These are phyloP conservation scores for Plagiodera versicolora DNA, from an alignment of 2,888 invertebrate species.

Conservation along the genomic window DNA sequence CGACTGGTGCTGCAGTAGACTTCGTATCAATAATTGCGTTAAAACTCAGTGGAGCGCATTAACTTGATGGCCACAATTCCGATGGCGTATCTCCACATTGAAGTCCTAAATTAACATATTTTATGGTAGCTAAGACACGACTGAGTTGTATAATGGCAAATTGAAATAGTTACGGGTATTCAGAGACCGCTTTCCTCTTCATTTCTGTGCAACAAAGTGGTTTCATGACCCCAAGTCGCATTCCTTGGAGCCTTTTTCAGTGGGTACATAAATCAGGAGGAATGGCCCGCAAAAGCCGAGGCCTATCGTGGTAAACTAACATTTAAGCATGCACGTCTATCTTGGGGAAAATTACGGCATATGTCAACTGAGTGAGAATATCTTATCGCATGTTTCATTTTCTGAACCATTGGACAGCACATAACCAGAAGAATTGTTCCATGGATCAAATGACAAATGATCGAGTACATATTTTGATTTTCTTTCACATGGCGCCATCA, in stretches of 20 bases:
- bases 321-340: slow-evolving; percentile 34
- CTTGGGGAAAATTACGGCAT: not conserved
- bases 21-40: not conserved
- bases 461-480: too few species aligned
- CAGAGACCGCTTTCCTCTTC: slow-evolving; percentile 50
- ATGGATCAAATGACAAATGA: too few species aligned
- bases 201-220: slow-evolving; percentile 54
- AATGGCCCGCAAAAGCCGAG: slow-evolving; percentile 35
- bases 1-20: not conserved
- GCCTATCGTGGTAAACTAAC: slow-evolving; percentile 36
- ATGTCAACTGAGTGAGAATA: not conserved
- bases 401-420: not conserved
- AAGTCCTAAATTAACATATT: slow-evolving; percentile 39
- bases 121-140: slow-evolving; percentile 34
- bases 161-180: slow-evolving; percentile 50
- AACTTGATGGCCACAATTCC: slow-evolving; percentile 8
- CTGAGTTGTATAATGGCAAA: slow-evolving; percentile 44
- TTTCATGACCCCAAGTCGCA: slow-evolving; percentile 49
- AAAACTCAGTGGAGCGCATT: not conserved
- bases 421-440: not conserved
- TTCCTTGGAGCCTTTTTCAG: slow-evolving; percentile 53
- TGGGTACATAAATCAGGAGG: slow-evolving; percentile 53
- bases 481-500: too few species aligned
- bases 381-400: not conserved
- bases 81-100: slow-evolving; percentile 14